phyloP scores from a whole-genome alignment of 2,797 vertebrate species.

The Gouania willdenowi region DNA sequence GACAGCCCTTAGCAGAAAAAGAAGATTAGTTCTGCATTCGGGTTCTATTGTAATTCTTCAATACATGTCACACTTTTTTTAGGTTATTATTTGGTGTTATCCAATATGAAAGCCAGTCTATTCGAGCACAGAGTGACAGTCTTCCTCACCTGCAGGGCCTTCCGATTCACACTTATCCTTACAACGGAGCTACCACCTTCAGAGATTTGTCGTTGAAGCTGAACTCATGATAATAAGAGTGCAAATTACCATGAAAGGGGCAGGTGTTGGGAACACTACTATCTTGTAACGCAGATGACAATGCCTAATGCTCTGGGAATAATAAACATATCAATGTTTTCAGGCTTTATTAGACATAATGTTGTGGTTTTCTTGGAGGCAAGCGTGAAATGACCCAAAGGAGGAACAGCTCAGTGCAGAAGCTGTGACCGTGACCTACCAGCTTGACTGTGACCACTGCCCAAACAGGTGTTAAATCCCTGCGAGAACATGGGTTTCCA shows the following conservation, averaged over 20 bases:
- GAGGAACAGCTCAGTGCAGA: constrained; percentile 24
- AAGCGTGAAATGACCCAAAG: constrained; percentile 31
- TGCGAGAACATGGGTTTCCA: neutral
- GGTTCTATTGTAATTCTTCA: no score
- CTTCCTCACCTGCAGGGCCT: constrained; percentile 55
- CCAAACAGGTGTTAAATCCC: constrained; percentile 30
- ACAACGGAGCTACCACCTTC: constrained; percentile 42
- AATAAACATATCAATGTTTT: constrained; percentile 45
- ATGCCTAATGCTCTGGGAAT: constrained; percentile 34
- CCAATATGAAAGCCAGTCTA: constrained; percentile 30
- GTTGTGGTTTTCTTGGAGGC: constrained; percentile 23
- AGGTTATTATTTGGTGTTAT: no score
- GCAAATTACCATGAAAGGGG: constrained; percentile 50
- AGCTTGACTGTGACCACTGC: constrained; percentile 7
- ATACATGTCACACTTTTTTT: no score
- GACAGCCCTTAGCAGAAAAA: no score
- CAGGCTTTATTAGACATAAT: constrained; percentile 38
- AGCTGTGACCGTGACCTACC: constrained; percentile 33
- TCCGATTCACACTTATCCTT: constrained; percentile 44
- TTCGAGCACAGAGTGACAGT: constrained; percentile 30
- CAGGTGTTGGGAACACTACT: constrained; percentile 54
- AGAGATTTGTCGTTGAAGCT: constrained; percentile 45
- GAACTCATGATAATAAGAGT: constrained; percentile 61
- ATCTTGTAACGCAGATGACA: constrained; percentile 45
- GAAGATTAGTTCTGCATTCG: no score